A percentile compares a stretch with the other conserved stretches of the same genome.
phyloP scores from a whole-genome alignment of 2,888 invertebrate genomes.

The Cheilosia grossa region DNA sequence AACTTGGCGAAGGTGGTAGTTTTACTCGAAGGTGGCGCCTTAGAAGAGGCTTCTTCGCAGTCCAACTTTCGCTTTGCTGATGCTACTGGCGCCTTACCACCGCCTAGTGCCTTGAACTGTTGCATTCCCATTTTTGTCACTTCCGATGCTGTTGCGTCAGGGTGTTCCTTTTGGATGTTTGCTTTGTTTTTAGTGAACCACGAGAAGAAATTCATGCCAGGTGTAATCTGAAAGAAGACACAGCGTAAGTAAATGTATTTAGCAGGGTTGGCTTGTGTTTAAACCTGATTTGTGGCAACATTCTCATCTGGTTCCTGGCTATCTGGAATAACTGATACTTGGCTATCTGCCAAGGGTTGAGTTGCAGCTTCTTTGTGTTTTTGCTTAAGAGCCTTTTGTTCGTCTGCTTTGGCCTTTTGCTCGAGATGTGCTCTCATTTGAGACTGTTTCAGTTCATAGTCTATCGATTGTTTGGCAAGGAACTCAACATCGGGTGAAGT shows the following conservation, averaged over 20 bases:
- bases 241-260: background rate
- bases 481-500: slow-evolving; percentile 27
- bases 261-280: background rate
- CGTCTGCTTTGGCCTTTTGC: slow-evolving; percentile 78
- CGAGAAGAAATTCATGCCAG: slow-evolving; percentile 84
- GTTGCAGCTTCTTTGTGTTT: slow-evolving; percentile 19
- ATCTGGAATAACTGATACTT: slow-evolving; percentile 52
- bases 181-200: slow-evolving; percentile 86
- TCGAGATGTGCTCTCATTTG: slow-evolving; percentile 70
- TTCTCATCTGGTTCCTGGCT: slow-evolving; percentile 69
- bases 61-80: slow-evolving; percentile 83
- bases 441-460: slow-evolving; percentile 43
- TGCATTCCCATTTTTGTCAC: slow-evolving; percentile 84
- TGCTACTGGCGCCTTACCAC: slow-evolving; percentile 77
- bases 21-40: slow-evolving; percentile 48
- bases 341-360: slow-evolving; percentile 25
- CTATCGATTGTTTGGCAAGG: slow-evolving; percentile 74
- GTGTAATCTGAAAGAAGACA: slow-evolving; percentile 27
- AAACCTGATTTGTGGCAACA: slow-evolving; percentile 70
- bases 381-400: slow-evolving; percentile 63
- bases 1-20: slow-evolving; percentile 79
- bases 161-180: slow-evolving; percentile 85
- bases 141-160: slow-evolving; percentile 84
- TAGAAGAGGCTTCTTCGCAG: slow-evolving; percentile 76
- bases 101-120: slow-evolving; percentile 79